Conservation (phyloP, 1,140 invertebrate genomes). For the Apis laboriosa region DNA sequence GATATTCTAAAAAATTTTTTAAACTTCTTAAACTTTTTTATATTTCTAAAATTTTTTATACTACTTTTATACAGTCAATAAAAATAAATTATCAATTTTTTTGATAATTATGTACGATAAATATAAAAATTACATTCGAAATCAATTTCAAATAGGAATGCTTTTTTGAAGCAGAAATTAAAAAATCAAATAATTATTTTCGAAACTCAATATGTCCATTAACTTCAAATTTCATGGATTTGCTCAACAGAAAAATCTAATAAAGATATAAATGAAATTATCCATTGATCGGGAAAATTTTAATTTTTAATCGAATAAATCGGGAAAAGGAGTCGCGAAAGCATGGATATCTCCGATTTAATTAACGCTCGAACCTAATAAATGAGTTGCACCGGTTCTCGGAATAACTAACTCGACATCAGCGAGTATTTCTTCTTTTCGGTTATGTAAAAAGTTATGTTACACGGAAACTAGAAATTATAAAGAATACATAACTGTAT, state of each 20-base stretch:
- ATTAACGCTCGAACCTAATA: conserved; percentile 4
- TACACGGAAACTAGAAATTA: conserved; percentile 29
- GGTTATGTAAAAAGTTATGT: conserved; percentile 46
- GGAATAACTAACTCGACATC: not conserved
- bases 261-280: not conserved
- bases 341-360: not conserved
- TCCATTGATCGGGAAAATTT: not conserved
- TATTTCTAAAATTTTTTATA: too few relatives aligned
- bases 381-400: not conserved
- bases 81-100: too few relatives aligned
- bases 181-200: too few relatives aligned
- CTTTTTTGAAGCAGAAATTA: too few relatives aligned
- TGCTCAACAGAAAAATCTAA: not conserved
- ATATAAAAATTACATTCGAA: too few relatives aligned
- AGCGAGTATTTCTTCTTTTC: not conserved
- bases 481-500: conserved; percentile 20
- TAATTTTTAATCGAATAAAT: not conserved
- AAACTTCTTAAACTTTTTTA: too few relatives aligned
- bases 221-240: not conserved
- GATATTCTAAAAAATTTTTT: too few relatives aligned
- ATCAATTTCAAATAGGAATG: too few relatives aligned
- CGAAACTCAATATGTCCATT: not conserved
- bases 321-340: not conserved
- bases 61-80: too few relatives aligned
- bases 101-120: too few relatives aligned